These are phyloP conservation scores for Diarsia dahlii DNA, from an alignment of 2,888 invertebrate species.

Conservation along the genomic window DNA sequence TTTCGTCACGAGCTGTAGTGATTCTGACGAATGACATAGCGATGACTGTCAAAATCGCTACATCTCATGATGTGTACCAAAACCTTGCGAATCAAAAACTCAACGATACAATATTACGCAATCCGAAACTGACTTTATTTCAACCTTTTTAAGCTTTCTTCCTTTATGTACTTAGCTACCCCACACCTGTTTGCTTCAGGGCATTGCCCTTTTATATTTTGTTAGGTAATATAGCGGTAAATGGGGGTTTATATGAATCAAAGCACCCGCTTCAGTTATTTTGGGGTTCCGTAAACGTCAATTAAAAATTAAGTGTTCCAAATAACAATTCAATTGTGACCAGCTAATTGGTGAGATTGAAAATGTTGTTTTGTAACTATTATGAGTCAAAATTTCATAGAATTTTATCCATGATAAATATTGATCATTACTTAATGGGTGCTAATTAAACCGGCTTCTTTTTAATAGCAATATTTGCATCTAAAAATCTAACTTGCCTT, in stretches of 20 bases:
- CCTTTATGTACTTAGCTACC: slow-evolving; percentile 86
- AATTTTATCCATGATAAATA: too few species aligned
- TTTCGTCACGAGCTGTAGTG: neutral
- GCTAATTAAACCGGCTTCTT: too few species aligned
- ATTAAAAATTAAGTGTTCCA: slow-evolving; percentile 15
- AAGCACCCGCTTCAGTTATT: slow-evolving; percentile 67
- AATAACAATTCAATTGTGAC: slow-evolving; percentile 15
- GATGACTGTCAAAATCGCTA: slow-evolving; percentile 47
- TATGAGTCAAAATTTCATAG: too few species aligned
- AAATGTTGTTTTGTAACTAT: neutral
- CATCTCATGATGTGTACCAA: slow-evolving; percentile 52
- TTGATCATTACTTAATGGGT: neutral
- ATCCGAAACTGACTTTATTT: slow-evolving; percentile 85
- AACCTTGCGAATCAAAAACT: slow-evolving; percentile 78
- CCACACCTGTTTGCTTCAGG: slow-evolving; percentile 88
- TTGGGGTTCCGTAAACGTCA: slow-evolving; percentile 67
- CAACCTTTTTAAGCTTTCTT: slow-evolving; percentile 87
- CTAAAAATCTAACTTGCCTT: too few species aligned
- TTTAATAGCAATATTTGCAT: too few species aligned
- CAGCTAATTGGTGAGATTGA: slow-evolving; percentile 5
- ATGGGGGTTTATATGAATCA: slow-evolving; percentile 78
- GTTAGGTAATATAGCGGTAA: slow-evolving; percentile 79
- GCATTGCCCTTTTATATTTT: slow-evolving; percentile 84
- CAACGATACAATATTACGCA: slow-evolving; percentile 82
- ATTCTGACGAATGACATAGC: neutral